These are phyloP conservation scores for Panulirus ornatus DNA, from an alignment of 1,140 invertebrate genomes.

Conservation along the genomic window DNA sequence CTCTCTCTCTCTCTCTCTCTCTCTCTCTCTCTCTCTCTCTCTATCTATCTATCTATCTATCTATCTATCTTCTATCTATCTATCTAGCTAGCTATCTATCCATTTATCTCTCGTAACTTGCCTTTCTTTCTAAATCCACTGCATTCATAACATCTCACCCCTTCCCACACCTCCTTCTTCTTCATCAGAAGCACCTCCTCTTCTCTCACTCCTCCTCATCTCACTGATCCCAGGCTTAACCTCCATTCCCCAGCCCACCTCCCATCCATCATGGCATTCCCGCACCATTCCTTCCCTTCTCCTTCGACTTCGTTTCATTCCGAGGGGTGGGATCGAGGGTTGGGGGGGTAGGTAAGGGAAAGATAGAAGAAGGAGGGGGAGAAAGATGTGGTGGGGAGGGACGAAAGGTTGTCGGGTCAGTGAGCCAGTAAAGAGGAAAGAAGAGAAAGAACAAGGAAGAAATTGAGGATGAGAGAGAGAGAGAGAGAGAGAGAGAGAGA, in stretches of 20 bases:
- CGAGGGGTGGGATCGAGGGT: not conserved
- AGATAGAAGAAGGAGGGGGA: not conserved
- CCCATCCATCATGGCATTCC: no score
- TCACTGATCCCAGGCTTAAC: not conserved
- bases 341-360: not conserved
- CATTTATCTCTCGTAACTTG: no score
- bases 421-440: not conserved
- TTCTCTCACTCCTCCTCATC: not conserved
- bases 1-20: no score
- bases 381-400: not conserved
- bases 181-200: not conserved
- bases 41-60: no score
- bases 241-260: no score
- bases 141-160: not conserved
- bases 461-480: not conserved
- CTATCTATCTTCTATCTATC: no score
- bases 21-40: not conserved
- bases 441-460: not conserved
- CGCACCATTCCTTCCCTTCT: not conserved
- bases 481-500: constrained; percentile 4
- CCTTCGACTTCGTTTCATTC: not conserved
- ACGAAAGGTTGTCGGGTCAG: not conserved
- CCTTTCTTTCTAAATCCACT: no score
- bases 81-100: no score
- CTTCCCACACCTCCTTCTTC: not conserved